Conservation (phyloP, 2,113 vertebrate genomes). For the Xenopus tropicalis region UCB_Xtro_10.0 CM004443.2:24667001-24667500, state of each 20-base stretch:
- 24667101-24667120: too few relatives aligned
- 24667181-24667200: slow-evolving; percentile 6
- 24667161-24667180: slow-evolving; percentile 29
- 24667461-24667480: not conserved
- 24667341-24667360: slow-evolving; percentile 50
- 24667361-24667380: slow-evolving; percentile 49
- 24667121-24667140: too few relatives aligned
- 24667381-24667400: slow-evolving; percentile 49
- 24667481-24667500: not conserved
- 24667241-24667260: slow-evolving; percentile 27
- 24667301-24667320: slow-evolving; percentile 48
- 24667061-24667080: too few relatives aligned
- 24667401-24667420: slow-evolving; percentile 20
- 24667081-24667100: too few relatives aligned
- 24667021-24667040: too few relatives aligned
- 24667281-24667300: slow-evolving; percentile 48
- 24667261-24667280: slow-evolving; percentile 52
- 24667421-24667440: not conserved
- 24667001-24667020: too few relatives aligned
- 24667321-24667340: slow-evolving; percentile 49
- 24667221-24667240: slow-evolving; percentile 14
- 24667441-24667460: slow-evolving; percentile 2
- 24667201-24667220: not conserved
- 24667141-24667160: too few relatives aligned
- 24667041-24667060: too few relatives aligned